Conservation (phyloP, 1,140 invertebrate species). For the Aphelinus atriplicis region DNA sequence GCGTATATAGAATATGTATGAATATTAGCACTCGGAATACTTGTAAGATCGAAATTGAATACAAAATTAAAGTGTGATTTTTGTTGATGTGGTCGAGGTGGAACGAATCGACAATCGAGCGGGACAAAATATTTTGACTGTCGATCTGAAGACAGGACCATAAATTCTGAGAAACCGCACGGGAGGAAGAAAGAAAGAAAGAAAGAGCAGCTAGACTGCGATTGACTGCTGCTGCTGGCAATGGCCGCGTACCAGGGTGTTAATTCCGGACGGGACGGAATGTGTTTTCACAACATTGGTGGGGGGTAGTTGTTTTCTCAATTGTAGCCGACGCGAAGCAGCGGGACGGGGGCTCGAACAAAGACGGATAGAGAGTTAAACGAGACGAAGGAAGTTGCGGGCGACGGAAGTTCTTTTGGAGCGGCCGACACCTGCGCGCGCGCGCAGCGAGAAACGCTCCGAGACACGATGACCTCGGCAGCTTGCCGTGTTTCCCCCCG, state of each 20-base stretch:
- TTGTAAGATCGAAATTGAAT: no score
- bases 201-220: slow-evolving; percentile 44
- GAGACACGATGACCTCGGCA: slow-evolving; percentile 34
- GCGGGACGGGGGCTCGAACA: slow-evolving; percentile 3
- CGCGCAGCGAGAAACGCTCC: neutral
- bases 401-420: slow-evolving; percentile 43
- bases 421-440: slow-evolving; percentile 43
- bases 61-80: no score
- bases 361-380: neutral
- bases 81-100: no score
- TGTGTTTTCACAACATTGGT: slow-evolving; percentile 56
- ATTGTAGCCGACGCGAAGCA: neutral
- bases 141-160: slow-evolving; percentile 9
- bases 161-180: no score
- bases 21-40: no score
- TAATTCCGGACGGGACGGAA: slow-evolving; percentile 59
- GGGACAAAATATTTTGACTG: slow-evolving; percentile 42
- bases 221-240: no score
- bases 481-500: neutral
- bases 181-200: slow-evolving; percentile 34
- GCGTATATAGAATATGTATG: no score
- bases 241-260: slow-evolving; percentile 31
- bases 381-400: no score
- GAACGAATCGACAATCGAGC: neutral
- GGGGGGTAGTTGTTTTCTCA: slow-evolving; percentile 38